Conservation (phyloP, 2,797 vertebrate genomes). For the Silurus lanzhouensis region DNA sequence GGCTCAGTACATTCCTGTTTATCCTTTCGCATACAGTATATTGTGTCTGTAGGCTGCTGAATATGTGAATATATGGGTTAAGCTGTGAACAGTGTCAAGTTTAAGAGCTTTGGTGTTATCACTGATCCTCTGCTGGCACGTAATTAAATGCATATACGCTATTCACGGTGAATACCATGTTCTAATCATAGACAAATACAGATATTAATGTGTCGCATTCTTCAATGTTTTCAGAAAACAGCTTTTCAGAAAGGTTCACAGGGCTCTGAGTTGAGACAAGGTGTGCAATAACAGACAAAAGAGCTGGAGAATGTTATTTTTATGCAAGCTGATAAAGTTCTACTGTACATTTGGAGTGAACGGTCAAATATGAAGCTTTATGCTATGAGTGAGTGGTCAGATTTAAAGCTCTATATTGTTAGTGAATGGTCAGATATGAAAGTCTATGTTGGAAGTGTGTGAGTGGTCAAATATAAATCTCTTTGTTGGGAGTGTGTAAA, state of each 20-base stretch:
- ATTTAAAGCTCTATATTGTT: not conserved
- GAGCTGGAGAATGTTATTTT: not conserved
- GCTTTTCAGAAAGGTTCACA: too few relatives aligned
- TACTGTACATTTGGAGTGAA: not conserved
- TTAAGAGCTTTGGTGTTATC: not conserved
- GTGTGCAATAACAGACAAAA: not conserved
- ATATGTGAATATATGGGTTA: not conserved
- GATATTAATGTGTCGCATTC: not conserved
- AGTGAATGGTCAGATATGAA: not conserved
- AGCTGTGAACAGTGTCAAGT: not conserved
- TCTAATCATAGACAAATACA: not conserved
- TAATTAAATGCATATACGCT: not conserved
- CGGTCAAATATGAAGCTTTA: not conserved
- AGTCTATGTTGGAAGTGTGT: not conserved
- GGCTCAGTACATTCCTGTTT: conserved; percentile 1
- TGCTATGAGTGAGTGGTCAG: not conserved
- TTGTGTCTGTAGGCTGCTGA: not conserved
- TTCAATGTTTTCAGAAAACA: not conserved
- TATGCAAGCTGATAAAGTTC: not conserved
- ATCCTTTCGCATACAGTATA: conserved; percentile 13
- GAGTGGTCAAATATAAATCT: not conserved
- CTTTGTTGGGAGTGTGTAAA: not conserved
- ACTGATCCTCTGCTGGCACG: not conserved
- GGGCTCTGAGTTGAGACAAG: not conserved
- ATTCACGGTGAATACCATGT: not conserved